phyloP scores from a whole-genome alignment of 2,888 invertebrate species.

The Ochlodes sylvanus region DNA sequence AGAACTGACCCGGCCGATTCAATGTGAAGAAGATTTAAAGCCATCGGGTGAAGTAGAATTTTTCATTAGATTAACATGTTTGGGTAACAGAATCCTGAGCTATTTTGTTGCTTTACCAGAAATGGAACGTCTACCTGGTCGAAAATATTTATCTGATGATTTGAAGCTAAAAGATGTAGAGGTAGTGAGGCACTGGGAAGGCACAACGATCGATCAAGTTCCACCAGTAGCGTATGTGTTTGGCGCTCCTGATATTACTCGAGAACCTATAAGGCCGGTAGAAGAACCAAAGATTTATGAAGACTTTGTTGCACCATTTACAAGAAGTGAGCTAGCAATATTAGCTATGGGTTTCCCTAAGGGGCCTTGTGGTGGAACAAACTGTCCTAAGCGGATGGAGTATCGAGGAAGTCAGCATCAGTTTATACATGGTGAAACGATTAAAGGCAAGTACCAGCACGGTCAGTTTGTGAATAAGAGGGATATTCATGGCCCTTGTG shows the following conservation, averaged over 20 bases:
- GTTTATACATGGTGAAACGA: conserved; percentile 70
- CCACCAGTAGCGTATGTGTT: conserved; percentile 77
- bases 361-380: conserved; percentile 80
- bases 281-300: conserved; percentile 64
- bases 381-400: conserved; percentile 76
- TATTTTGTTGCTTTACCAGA: conserved; percentile 74
- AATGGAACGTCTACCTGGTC: conserved; percentile 76
- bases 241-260: conserved; percentile 73
- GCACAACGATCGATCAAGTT: conserved; percentile 69
- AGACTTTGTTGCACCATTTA: conserved; percentile 74
- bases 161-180: conserved; percentile 74
- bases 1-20: conserved; percentile 63
- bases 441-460: conserved; percentile 73
- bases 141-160: conserved; percentile 74
- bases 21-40: conserved; percentile 77
- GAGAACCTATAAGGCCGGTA: conserved; percentile 66
- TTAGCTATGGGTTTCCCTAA: conserved; percentile 81
- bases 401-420: conserved; percentile 77
- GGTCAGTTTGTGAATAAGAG: conserved; percentile 77
- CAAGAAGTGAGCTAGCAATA: conserved; percentile 70
- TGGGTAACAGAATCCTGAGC: conserved; percentile 72
- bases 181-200: conserved; percentile 78
- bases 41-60: conserved; percentile 75
- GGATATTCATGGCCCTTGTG: conserved; percentile 79
- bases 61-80: conserved; percentile 68